Conservation (phyloP, 92 coral and sea anemone species). For the Epizoanthus stellaris region DNA sequence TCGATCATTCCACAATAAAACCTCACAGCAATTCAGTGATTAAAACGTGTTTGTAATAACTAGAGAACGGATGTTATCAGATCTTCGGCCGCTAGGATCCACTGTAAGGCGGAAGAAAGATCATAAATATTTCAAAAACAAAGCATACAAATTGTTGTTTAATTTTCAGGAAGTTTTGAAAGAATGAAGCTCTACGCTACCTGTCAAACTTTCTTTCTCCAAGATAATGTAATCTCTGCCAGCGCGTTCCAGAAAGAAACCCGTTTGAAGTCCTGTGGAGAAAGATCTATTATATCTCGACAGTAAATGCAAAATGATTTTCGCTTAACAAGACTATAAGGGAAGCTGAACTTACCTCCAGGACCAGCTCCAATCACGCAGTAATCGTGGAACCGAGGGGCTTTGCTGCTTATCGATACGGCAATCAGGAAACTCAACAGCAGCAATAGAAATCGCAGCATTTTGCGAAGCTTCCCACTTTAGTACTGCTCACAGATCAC, state of each 20-base stretch:
- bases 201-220: slow-evolving; percentile 79
- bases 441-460: slow-evolving; percentile 8
- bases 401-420: neutral
- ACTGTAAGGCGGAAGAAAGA: too few relatives aligned
- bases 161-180: neutral
- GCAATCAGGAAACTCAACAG: neutral
- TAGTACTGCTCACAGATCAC: neutral
- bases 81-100: too few relatives aligned
- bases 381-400: slow-evolving; percentile 21
- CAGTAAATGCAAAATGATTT: too few relatives aligned
- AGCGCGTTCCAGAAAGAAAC: slow-evolving; percentile 85
- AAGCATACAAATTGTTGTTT: too few relatives aligned
- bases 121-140: too few relatives aligned
- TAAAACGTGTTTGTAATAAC: too few relatives aligned
- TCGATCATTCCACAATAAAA: too few relatives aligned
- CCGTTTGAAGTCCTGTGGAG: slow-evolving; percentile 86
- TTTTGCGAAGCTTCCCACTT: neutral
- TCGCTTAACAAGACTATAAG: neutral
- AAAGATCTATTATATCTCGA: neutral
- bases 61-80: too few relatives aligned
- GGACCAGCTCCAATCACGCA: slow-evolving; percentile 42
- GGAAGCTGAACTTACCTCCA: slow-evolving; percentile 2
- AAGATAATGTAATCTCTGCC: slow-evolving; percentile 83
- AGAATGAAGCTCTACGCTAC: slow-evolving; percentile 48
- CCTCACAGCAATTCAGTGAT: too few relatives aligned